phyloP scores from a whole-genome alignment of 2,888 invertebrate genomes.

The Noctua comes region DNA sequence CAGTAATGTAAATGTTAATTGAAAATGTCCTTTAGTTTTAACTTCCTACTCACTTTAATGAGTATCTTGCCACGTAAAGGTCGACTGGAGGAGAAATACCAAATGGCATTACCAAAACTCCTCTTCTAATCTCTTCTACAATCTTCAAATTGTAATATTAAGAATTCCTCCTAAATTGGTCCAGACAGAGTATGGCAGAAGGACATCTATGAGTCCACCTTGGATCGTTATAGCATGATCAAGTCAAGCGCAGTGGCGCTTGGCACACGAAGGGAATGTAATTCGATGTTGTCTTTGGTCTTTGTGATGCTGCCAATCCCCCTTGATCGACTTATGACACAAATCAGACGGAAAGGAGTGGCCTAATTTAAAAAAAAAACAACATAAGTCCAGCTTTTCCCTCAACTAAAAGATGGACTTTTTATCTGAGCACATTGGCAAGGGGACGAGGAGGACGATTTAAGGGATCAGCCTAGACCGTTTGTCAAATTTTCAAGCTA shows the following conservation, averaged over 20 bases:
- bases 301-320: conserved; percentile 40
- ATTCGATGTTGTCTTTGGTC: conserved; percentile 19
- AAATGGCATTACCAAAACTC: conserved; percentile 1
- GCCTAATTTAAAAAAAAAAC: neutral
- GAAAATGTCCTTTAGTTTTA: conserved; percentile 1
- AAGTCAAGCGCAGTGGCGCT: conserved; percentile 45
- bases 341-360: conserved; percentile 4
- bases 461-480: neutral
- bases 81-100: neutral
- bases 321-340: neutral
- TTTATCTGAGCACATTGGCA: neutral
- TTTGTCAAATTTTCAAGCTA: neutral
- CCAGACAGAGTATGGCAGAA: neutral
- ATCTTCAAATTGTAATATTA: conserved; percentile 3
- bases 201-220: conserved; percentile 8
- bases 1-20: conserved; percentile 26
- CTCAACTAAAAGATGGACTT: neutral
- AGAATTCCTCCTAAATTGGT: conserved; percentile 4
- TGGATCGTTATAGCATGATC: conserved; percentile 17
- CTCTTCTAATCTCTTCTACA: neutral
- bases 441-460: too few species aligned
- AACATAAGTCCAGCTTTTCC: too few species aligned
- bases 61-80: neutral
- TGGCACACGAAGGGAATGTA: conserved; percentile 50
- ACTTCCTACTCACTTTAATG: neutral